Percentiles rank a stretch among this genome's conserved stretches.
phyloP scores from a whole-genome alignment of 2,113 vertebrate genomes.

The Pterocles gutturalis region DNA sequence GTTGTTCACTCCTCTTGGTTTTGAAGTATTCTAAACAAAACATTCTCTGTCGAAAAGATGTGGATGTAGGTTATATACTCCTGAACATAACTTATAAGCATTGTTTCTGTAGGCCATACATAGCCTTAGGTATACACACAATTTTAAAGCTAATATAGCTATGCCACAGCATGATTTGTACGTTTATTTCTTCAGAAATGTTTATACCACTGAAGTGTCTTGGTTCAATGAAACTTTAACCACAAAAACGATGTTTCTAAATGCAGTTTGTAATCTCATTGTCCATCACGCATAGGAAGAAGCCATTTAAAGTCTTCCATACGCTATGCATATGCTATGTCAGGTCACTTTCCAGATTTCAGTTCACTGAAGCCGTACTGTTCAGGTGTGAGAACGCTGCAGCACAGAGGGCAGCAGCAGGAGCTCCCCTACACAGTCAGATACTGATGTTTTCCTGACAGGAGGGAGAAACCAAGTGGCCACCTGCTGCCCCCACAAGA shows the following conservation, averaged over 20 bases:
- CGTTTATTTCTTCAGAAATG: background rate
- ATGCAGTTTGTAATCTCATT: accelerated
- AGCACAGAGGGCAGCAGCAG: background rate
- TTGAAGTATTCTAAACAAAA: background rate
- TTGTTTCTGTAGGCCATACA: background rate
- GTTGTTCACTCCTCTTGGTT: background rate
- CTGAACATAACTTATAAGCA: background rate
- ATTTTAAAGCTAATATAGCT: background rate
- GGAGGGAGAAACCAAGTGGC: accelerated
- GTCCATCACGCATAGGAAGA: background rate
- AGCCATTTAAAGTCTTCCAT: background rate
- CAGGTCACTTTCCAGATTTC: no score
- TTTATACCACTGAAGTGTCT: background rate
- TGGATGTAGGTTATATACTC: background rate
- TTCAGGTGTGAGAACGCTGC: no score
- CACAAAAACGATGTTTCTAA: background rate
- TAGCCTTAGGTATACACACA: accelerated
- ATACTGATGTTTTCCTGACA: background rate
- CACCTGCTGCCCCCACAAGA: background rate
- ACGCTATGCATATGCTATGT: accelerated
- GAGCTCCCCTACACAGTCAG: background rate
- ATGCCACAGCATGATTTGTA: background rate
- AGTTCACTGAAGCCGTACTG: accelerated
- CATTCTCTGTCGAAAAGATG: background rate
- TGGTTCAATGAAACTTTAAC: background rate